Percentiles rank a stretch among this genome's conserved stretches.
Conservation (phyloP, 2,888 invertebrate genomes). For the Aporophyla lueneburgensis region DNA sequence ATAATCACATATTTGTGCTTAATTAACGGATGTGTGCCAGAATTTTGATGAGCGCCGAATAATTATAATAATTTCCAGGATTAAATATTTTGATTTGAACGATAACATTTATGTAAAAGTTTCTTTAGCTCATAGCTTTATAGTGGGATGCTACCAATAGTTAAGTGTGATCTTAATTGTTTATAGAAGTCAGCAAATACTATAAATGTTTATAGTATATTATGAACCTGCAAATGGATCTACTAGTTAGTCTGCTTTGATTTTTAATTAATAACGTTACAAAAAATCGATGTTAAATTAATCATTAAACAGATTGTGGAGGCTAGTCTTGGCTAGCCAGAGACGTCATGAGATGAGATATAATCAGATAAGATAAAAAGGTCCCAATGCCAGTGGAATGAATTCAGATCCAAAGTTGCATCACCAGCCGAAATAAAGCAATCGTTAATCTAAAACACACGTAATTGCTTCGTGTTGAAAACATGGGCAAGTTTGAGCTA, state of each 20-base stretch:
- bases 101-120: background rate
- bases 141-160: background rate
- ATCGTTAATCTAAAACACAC: slow-evolving; percentile 39
- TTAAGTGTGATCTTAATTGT: background rate
- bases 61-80: slow-evolving; percentile 29
- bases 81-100: background rate
- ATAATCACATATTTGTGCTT: slow-evolving; percentile 51
- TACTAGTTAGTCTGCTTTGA: background rate
- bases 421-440: slow-evolving; percentile 51
- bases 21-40: slow-evolving; percentile 61
- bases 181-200: background rate
- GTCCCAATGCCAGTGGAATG: slow-evolving; percentile 36
- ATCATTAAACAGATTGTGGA: background rate
- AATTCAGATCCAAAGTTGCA: slow-evolving; percentile 41
- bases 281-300: background rate
- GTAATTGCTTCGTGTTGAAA: slow-evolving; percentile 12
- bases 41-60: slow-evolving; percentile 51
- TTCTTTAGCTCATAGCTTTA: background rate
- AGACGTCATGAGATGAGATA: slow-evolving; percentile 40
- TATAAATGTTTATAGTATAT: background rate
- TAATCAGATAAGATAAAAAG: slow-evolving; percentile 50
- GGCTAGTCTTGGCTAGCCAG: slow-evolving; percentile 5
- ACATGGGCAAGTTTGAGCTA: slow-evolving; percentile 21
- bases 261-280: background rate
- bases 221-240: background rate